Evolutionary conservation across 2,888 invertebrate genomes (phyloP), one percentile per base, ranked within the genome.

Genomic region (Saturnia pavonia): DNA sequence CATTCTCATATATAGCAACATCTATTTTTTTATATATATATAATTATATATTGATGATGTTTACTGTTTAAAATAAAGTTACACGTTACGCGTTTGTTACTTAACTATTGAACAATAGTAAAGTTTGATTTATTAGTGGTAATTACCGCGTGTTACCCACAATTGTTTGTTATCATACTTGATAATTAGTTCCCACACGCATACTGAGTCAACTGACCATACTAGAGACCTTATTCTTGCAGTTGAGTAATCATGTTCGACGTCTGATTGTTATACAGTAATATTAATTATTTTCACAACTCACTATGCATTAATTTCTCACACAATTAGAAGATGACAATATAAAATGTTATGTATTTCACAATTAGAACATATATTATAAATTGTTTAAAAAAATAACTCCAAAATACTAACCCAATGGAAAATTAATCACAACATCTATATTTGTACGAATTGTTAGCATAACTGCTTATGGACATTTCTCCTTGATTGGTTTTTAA

Each of bases 141-240:
- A 43, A 51, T 45, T 42, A 54, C 22, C 54, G 54, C 22, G 22
- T 54, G 22, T 54, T 54, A 42, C 48, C 71, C 51, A 63, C 45
- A 16, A 45, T 48, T 57, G 60, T 63, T 14, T 14, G 63, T 63
- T 12, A 69, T 43, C 42, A 12, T 43, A 12, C 25, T 27, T 42
- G 42, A 45, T 57, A 71, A 27, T 63, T 40, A 67, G 11, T 57
- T 40, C 54, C 42, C 70, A 34, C 70, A 34, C 54, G 19, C 34
- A 14, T 67, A 57, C 54, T 72, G 72, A 71, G 63, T 1, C 34
- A 63, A 34, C 63, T 63, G 34, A 34, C 63, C 34, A 22, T 54
- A 54, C 9, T 22, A 54, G 22, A 22, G 54, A 22, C 54, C 54
- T 54, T 54, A 54, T 54, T 54, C 54, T 54, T 22, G 9, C 54